Conservation (phyloP, 1,140 invertebrate genomes). For the Coenobita brevimanus region DNA sequence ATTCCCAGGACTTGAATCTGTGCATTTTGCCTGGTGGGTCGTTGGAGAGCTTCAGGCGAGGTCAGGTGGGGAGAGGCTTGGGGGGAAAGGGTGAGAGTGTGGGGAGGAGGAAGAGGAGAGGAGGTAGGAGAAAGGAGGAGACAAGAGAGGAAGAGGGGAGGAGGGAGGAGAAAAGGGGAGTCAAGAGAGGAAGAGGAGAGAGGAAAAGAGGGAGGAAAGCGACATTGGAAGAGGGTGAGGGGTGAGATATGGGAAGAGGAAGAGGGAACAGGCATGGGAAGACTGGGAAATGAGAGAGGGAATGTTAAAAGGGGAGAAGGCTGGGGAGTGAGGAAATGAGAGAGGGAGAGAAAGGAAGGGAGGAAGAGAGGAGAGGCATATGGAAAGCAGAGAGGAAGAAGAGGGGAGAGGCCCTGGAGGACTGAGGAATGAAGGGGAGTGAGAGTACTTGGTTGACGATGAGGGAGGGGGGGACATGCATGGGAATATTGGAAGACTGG, state of each 20-base stretch:
- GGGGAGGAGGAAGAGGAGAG: not conserved
- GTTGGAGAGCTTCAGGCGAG: constrained; percentile 25
- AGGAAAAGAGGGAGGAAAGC: not conserved
- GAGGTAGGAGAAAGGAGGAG: not conserved
- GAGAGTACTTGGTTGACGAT: not conserved
- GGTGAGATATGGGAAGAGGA: not conserved
- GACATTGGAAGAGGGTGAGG: not conserved
- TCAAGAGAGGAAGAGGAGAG: not conserved
- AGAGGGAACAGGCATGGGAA: not conserved
- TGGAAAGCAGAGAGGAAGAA: too few species aligned
- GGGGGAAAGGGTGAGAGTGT: not conserved
- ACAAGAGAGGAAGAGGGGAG: not conserved
- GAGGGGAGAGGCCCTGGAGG: not conserved
- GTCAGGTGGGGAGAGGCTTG: not conserved
- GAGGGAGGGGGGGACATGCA: not conserved
- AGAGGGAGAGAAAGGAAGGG: not conserved
- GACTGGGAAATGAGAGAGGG: not conserved
- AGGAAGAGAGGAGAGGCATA: not conserved
- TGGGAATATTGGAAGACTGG: too few species aligned
- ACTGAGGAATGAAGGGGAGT: not conserved
- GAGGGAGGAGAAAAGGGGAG: not conserved
- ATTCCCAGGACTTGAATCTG: constrained; percentile 56
- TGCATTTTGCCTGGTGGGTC: constrained; percentile 49
- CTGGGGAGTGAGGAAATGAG: not conserved
- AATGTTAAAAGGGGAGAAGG: not conserved